Base-by-base conservation (phyloP, 2,113 vertebrate species). In the Cyprinodon variegatus region DNA sequence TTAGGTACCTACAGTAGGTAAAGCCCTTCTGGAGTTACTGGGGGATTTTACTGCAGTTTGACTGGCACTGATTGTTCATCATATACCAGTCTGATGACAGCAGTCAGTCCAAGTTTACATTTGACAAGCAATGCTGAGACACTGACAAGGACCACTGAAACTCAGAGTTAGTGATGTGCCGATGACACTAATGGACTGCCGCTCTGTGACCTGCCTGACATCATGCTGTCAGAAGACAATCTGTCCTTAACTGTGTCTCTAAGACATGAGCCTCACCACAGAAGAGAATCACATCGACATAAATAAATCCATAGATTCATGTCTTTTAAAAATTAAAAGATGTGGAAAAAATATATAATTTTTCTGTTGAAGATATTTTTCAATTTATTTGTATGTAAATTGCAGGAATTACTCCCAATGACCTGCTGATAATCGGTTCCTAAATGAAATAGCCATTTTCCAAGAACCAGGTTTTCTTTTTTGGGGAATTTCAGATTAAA, bases 111-210 rank as follows among this genome's bases (percentile, higher is more conserved):
- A 46, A 59, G 70, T 46, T 65, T 68, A 70, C 81, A 64, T 72
- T 81, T 89, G 83, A 88, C 71, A 86, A 85, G 90, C 60, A 20
- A 78, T 53, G 65, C 77, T 57, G 72, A 72, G 74, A 82, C 85
- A 77, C 63, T 86, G 88, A 86, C 87, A 69, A 48, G 70, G 83
- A 74, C 82, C 62, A 53, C 83, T 88, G 82, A 90, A 81, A 78
- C 76, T 76, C 74, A 6, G 66, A 85, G 71, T 75, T 63, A 45
- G 76, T 87, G 92, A 90, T 81, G 36, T 39, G 68, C 77, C 60
- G 6, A 11, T 90, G 84, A 92, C 90, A 89, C 80, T 91, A 90
- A 93, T 89, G 78, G 89, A 91, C 88, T 74, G 43, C 68, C 72
- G 68, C 83, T 89, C 67, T 11, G 64, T 4, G 17, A 48, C 74